Base-by-base conservation (phyloP, 2,888 invertebrate species). In the Gasteruption jaculator region DNA sequence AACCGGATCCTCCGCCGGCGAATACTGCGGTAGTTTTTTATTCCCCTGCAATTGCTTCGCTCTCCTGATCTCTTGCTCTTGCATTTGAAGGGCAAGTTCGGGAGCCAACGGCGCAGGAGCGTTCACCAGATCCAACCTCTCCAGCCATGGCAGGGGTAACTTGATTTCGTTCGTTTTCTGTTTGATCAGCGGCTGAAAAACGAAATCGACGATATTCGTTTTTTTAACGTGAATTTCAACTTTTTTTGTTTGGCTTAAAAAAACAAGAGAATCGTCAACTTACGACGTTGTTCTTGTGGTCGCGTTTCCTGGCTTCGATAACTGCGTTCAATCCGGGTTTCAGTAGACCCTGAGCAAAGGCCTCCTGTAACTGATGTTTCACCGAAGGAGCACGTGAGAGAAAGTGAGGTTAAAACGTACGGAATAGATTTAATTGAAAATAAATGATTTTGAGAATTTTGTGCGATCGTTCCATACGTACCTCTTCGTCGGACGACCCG, bases 361-460 rank as follows among this genome's bases (percentile, higher is more conserved):
- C 93, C 64, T 87, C 85, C 81, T 91, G 93, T 41, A 96, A 72
- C 92, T 94, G 63, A n/a, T n/a, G n/a, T n/a, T n/a, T n/a, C n/a
- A n/a, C n/a, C n/a, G n/a, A n/a, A n/a, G n/a, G n/a, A 46, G 48
- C 56, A 58, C 54, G 54, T 61, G 50, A 61, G n/a, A n/a, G 36
- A 51, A 48, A 47, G 46, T 34, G 27, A 58, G 56, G 60, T 61
- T 60, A 58, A 43, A 38, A 38, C 5, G 22, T 24, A 11, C 11
- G 43, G 16, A 20, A 25, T 27, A 22, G 37, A 33, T 30, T 18
- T 18, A 45, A 22, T 11, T 29, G 14, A n/a, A 19, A 8, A 15
- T 20, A 6, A n/a, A 33, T 15, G 19, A 19, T 8, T 24, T 7
- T 7, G 36, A 4, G 14, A 18, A 14, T 15, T 15, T 14, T 16